Conservation (phyloP, 2,797 vertebrate genomes). For the Triplophysa bombifrons region DNA sequence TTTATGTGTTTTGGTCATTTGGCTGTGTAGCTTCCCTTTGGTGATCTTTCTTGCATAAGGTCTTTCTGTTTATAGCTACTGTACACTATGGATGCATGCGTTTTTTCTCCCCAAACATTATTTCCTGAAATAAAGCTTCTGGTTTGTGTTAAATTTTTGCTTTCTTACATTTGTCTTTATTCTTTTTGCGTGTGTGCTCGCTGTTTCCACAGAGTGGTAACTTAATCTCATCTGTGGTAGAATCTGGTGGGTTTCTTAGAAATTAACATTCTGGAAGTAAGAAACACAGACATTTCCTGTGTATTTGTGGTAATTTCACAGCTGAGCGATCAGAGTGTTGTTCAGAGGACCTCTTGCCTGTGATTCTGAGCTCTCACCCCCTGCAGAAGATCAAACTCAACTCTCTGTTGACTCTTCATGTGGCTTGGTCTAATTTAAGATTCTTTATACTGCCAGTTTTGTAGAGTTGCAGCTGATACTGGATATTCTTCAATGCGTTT, state of each 20-base stretch:
- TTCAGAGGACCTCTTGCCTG: constrained; percentile 1
- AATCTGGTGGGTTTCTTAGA: constrained; percentile 59
- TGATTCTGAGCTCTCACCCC: neutral
- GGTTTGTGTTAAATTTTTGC: constrained; percentile 51
- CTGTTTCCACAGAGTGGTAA: constrained; percentile 54
- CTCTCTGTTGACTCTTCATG: neutral
- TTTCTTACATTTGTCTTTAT: constrained; percentile 36
- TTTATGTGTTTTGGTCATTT: constrained; percentile 31
- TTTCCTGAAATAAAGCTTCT: constrained; percentile 35
- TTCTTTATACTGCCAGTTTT: neutral
- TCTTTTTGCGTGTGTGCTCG: constrained; percentile 56
- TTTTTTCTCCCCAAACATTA: constrained; percentile 15
- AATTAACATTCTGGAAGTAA: constrained; percentile 65
- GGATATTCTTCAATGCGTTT: neutral
- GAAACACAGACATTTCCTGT: constrained; percentile 47
- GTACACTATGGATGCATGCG: neutral
- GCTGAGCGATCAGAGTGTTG: constrained; percentile 57
- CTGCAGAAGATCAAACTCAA: constrained; percentile 25
- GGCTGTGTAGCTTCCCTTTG: constrained; percentile 49
- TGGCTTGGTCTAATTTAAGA: neutral
- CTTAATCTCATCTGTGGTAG: constrained; percentile 56
- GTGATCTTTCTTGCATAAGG: neutral
- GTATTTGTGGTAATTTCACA: constrained; percentile 72
- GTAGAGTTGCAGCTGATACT: neutral
- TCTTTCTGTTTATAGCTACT: neutral